phyloP scores from a whole-genome alignment of 2,888 invertebrate species.

The Brenthis hecate region DNA sequence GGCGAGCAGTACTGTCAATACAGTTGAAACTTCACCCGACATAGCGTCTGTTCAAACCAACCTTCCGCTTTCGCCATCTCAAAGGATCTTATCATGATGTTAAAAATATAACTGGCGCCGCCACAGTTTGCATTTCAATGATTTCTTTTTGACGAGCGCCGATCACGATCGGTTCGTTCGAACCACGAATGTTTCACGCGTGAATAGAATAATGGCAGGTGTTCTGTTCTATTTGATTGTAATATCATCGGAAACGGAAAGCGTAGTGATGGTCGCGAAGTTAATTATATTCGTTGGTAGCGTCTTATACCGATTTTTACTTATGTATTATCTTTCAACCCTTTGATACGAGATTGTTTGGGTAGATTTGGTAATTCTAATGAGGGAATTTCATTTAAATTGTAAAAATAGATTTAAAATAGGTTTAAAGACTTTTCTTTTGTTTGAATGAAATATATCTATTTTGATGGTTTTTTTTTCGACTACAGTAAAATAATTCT shows the following conservation, averaged over 20 bases:
- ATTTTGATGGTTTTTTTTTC: too few species aligned
- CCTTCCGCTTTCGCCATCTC: conserved; percentile 32
- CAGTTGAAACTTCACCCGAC: background rate
- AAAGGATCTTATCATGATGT: conserved; percentile 40
- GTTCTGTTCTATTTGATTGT: conserved; percentile 38
- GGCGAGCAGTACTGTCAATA: conserved; percentile 1
- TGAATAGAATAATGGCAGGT: conserved; percentile 42
- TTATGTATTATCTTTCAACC: too few species aligned
- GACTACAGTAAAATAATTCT: too few species aligned
- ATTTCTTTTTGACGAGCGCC: conserved; percentile 39
- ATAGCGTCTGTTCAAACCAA: conserved; percentile 13
- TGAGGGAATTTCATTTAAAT: too few species aligned
- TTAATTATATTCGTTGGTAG: background rate
- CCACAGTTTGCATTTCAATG: conserved; percentile 40
- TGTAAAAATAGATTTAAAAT: too few species aligned
- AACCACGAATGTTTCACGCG: conserved; percentile 42
- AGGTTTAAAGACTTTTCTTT: too few species aligned
- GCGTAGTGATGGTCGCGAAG: conserved; percentile 31
- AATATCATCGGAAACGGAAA: conserved; percentile 39
- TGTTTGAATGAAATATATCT: too few species aligned
- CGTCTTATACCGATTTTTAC: background rate
- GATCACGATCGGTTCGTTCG: conserved; percentile 37
- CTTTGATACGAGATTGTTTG: too few species aligned
- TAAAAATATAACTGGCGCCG: conserved; percentile 42
- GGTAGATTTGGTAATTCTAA: too few species aligned